Base-by-base conservation (phyloP, 2,888 invertebrate genomes). In the Aphidoletes aphidimyza region DNA sequence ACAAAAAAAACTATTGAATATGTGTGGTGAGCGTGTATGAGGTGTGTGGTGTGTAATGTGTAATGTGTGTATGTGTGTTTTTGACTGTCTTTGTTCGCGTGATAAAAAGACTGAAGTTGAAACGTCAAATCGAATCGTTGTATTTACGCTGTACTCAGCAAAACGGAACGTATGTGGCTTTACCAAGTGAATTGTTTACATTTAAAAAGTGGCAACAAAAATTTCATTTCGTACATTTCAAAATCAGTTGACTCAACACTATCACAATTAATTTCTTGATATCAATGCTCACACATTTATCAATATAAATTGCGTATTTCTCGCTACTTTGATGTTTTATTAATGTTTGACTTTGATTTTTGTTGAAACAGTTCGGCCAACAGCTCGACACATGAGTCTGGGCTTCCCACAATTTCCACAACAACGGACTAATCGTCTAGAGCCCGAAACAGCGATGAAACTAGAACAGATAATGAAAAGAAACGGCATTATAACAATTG, bases 401-500 rank as follows among this genome's bases (percentile, higher is more conserved):
- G 92, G 93, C 86, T 92, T 91, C n/a, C n/a, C n/a, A n/a, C n/a
- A n/a, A 81, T 91, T 91, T 84, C 92, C 92, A 86, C 92, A 93
- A 86, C 91, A 92, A 88, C 92, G 93, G 86, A 91, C 91, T 86
- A 91, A 87, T 85, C 86, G 86, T 86, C 88, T 92, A 87, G 91
- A 91, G 85, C 91, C 93, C 84, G 95, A 95, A 90, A 94, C 94
- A 88, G 97, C 98, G 88, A 93, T 93, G 86, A 95, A 95, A 89
- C 93, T 98, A 87, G 94, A 95, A 88, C 97, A 97, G 90, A 98
- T 98, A 85, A 97, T 96, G 93, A 95, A 96, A 91, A 95, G 95
- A 91, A 97, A 96, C 89, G 98, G 98, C 85, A 95, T 96, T 88
- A 91, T 98, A 86, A 96, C 93, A 86, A 95, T 98, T 85, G 94